phyloP scores from a whole-genome alignment of 1,140 invertebrate species.

The Orchestia grillus region DNA sequence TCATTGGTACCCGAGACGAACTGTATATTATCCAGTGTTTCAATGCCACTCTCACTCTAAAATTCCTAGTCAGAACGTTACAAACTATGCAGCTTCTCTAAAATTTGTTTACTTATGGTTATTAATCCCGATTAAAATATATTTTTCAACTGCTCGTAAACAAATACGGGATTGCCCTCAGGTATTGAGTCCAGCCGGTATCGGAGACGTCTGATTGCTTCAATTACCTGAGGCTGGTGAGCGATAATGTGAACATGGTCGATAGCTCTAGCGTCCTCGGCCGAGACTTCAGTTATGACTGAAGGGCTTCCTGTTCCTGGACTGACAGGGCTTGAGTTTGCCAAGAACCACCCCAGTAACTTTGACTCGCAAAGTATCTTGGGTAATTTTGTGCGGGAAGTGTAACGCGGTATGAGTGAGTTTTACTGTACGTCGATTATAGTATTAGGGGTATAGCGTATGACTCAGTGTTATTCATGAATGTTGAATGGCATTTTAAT shows the following conservation, averaged over 20 bases:
- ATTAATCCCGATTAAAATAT: background rate
- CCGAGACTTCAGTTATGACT: background rate
- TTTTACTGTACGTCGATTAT: background rate
- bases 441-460: background rate
- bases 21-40: no score
- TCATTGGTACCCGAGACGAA: no score
- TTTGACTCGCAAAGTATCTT: background rate
- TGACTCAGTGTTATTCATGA: background rate
- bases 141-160: background rate
- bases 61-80: no score
- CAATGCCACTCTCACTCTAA: no score
- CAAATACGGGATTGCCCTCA: background rate
- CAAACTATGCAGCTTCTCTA: no score
- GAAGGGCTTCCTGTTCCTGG: background rate
- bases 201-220: background rate
- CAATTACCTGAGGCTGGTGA: background rate
- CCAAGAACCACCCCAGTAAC: background rate
- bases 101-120: no score
- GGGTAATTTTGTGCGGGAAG: background rate
- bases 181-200: background rate
- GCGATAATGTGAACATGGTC: background rate
- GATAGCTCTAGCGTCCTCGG: background rate
- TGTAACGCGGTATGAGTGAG: background rate
- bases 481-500: background rate
- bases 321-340: background rate